A percentile compares a stretch with the other conserved stretches of the same genome.
Conservation (phyloP, 2,113 vertebrate genomes). For the Mesitornis unicolor region DNA sequence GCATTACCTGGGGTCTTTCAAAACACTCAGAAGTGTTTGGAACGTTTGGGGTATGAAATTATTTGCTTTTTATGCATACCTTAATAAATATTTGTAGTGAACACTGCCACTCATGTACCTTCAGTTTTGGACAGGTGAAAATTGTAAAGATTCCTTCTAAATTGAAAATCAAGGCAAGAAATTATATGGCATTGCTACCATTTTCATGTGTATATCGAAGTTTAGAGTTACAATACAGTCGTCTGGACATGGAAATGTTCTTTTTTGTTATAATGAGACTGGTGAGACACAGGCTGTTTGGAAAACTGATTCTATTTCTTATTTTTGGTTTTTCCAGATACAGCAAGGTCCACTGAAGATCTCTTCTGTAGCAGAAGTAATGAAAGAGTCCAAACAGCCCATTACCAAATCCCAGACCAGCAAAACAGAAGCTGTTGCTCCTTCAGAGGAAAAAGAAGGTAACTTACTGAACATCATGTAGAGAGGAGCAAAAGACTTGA, state of each 20-base stretch:
- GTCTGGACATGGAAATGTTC: background rate
- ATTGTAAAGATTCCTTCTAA: background rate
- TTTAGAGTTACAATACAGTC: background rate
- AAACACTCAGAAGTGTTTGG: background rate
- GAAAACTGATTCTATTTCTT: background rate
- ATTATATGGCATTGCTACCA: background rate
- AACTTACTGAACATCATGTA: background rate
- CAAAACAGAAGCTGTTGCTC: constrained; percentile 58
- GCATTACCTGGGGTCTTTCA: background rate
- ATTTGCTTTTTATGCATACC: background rate
- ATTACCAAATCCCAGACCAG: constrained; percentile 61
- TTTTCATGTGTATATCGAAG: background rate
- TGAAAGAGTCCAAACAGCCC: constrained; percentile 79
- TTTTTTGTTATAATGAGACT: rapidly evolving
- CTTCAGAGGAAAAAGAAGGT: constrained; percentile 76
- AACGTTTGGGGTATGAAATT: background rate
- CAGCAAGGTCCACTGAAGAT: constrained; percentile 78
- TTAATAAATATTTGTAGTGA: background rate
- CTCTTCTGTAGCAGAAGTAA: constrained; percentile 81
- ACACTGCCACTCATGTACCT: background rate
- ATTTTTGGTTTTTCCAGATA: constrained; percentile 48
- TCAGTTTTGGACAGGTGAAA: background rate
- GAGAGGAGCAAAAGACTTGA: background rate
- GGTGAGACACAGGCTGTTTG: background rate
- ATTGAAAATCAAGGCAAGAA: background rate